A percentile compares a stretch with the other conserved stretches of the same genome.
Conservation (phyloP, 1,140 invertebrate species). For the Tribolium madens region DNA sequence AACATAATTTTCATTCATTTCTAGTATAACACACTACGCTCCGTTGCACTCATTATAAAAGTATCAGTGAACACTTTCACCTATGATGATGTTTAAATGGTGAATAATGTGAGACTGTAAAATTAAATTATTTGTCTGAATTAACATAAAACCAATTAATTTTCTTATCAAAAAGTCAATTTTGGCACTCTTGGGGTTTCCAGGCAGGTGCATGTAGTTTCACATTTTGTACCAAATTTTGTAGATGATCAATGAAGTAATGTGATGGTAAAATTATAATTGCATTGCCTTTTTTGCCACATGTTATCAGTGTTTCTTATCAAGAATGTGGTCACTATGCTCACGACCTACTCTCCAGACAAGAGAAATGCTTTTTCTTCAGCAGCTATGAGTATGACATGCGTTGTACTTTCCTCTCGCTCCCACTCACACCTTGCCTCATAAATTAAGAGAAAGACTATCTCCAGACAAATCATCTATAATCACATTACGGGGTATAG, state of each 20-base stretch:
- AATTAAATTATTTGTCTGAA: background rate
- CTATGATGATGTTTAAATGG: background rate
- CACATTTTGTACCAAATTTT: background rate
- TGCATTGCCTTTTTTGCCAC: background rate
- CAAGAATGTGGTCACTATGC: background rate
- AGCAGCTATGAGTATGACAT: background rate
- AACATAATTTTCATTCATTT: background rate
- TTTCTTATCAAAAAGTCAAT: background rate
- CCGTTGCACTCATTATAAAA: background rate
- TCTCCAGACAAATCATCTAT: constrained; percentile 21
- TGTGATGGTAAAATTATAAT: background rate
- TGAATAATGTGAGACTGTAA: background rate
- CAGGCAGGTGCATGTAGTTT: background rate
- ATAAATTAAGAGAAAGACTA: constrained; percentile 20
- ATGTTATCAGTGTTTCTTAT: constrained; percentile 15
- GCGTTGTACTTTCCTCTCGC: constrained; percentile 6
- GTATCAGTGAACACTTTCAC: constrained; percentile 11
- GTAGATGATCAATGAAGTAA: background rate
- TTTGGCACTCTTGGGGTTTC: background rate
- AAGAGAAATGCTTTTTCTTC: constrained; percentile 35
- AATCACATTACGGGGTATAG: constrained; percentile 39
- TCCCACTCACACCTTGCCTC: background rate
- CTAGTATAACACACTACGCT: background rate
- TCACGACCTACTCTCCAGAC: constrained; percentile 32
- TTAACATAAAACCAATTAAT: background rate